phyloP scores from a whole-genome alignment of 1,140 invertebrate species.

The Mercenaria mercenaria region DNA sequence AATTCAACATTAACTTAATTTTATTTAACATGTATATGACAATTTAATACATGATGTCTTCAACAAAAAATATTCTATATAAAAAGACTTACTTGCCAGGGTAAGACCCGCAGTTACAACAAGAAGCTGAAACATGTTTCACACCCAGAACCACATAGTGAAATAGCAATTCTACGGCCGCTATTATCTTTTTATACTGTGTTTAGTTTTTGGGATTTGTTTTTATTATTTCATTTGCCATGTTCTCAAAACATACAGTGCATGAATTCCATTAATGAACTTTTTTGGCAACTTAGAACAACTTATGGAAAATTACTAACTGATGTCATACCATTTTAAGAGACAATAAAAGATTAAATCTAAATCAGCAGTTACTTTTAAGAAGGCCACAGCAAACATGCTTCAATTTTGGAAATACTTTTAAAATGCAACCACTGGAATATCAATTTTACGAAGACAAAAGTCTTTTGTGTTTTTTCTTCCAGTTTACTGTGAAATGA shows the following conservation, averaged over 20 bases:
- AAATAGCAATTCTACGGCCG: neutral
- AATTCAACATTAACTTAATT: no score
- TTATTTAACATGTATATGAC: no score
- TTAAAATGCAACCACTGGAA: no score
- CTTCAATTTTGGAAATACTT: no score
- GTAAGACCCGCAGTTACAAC: neutral
- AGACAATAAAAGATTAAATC: neutral
- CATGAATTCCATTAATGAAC: neutral
- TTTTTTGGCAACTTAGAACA: neutral
- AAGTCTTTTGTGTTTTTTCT: no score
- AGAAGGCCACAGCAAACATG: no score
- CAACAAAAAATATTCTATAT: no score
- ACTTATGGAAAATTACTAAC: neutral
- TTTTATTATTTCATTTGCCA: neutral
- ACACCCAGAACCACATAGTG: conserved; percentile 11
- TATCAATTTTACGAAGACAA: no score
- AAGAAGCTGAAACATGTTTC: neutral
- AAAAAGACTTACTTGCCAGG: conserved; percentile 27
- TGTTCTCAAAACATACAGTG: conserved; percentile 5
- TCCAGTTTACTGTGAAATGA: no score
- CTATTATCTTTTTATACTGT: neutral
- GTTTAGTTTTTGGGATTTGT: neutral
- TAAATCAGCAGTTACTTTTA: no score
- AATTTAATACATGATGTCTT: no score
- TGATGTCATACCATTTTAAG: neutral